Evolutionary conservation across 2,797 vertebrate species (phyloP).

Genomic region (Mastacembelus armatus): DNA sequence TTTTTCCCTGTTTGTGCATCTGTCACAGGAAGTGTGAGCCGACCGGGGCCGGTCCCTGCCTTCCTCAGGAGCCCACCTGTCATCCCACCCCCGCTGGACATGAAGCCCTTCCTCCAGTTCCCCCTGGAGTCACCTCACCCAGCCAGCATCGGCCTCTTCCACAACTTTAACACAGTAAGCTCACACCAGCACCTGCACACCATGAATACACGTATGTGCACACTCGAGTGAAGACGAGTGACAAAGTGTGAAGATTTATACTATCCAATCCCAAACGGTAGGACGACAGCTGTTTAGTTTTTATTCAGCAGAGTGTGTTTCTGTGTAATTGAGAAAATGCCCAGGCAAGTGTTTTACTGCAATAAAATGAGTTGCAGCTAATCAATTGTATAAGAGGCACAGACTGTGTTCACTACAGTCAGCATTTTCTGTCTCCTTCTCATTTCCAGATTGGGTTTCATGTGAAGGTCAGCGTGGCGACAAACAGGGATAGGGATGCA

Average conservation of each 20-base stretch:
- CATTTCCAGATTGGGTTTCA: conserved; percentile 81
- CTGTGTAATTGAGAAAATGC: conserved; percentile 68
- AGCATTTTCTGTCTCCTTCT: conserved; percentile 73
- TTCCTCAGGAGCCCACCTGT: conserved; percentile 90
- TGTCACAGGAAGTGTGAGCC: conserved; percentile 89
- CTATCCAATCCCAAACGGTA: conserved; percentile 61
- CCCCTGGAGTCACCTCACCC: conserved; percentile 87
- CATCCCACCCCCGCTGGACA: conserved; percentile 87
- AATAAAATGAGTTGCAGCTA: conserved; percentile 76
- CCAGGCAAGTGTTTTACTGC: conserved; percentile 63
- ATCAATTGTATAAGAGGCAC: conserved; percentile 72
- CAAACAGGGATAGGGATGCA: conserved; percentile 47
- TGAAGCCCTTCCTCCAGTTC: conserved; percentile 92
- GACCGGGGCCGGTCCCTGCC: conserved; percentile 89
- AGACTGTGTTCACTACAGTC: conserved; percentile 59
- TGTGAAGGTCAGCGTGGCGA: conserved; percentile 75
- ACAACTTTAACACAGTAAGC: conserved; percentile 91
- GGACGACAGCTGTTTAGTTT: conserved; percentile 70
- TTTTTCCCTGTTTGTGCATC: conserved; percentile 10
- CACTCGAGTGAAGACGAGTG: conserved; percentile 13
- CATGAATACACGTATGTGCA: neutral
- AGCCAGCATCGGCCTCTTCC: conserved; percentile 87
- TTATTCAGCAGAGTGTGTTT: conserved; percentile 59
- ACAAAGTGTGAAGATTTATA: conserved; percentile 51
- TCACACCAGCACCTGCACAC: neutral